phyloP scores from a whole-genome alignment of 2,797 vertebrate genomes.

The Semotilus atromaculatus region DNA sequence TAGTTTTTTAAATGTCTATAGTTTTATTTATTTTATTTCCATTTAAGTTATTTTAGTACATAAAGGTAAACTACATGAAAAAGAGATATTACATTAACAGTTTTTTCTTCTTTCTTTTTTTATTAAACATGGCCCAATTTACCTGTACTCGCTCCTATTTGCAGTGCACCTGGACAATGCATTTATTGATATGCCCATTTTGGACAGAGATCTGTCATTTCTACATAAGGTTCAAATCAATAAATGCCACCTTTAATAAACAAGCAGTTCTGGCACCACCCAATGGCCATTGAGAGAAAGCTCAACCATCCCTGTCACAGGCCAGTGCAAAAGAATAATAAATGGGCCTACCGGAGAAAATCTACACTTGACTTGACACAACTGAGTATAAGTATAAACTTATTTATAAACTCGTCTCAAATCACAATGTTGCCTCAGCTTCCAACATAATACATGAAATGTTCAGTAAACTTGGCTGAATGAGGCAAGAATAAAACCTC shows the following conservation, averaged over 20 bases:
- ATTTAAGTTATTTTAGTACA: background rate
- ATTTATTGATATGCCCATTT: background rate
- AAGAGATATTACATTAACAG: background rate
- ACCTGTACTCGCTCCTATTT: background rate
- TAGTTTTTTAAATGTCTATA: background rate
- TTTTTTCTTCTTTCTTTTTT: too few relatives aligned
- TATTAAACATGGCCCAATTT: background rate
- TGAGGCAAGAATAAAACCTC: background rate
- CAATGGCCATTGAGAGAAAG: slow-evolving; percentile 15
- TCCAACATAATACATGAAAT: background rate
- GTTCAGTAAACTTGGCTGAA: background rate
- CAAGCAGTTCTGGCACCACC: slow-evolving; percentile 26
- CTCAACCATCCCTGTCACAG: background rate
- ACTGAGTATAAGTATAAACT: background rate
- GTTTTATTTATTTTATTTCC: background rate
- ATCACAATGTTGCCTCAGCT: background rate
- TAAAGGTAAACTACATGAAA: background rate
- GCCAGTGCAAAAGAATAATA: background rate
- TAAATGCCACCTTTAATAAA: background rate
- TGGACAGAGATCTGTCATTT: background rate
- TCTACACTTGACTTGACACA: background rate
- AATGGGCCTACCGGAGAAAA: background rate
- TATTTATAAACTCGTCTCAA: background rate
- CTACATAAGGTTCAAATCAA: background rate
- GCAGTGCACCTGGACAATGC: background rate